phyloP scores from a whole-genome alignment of 2,113 vertebrate species.

The Serilophus lunatus region DNA sequence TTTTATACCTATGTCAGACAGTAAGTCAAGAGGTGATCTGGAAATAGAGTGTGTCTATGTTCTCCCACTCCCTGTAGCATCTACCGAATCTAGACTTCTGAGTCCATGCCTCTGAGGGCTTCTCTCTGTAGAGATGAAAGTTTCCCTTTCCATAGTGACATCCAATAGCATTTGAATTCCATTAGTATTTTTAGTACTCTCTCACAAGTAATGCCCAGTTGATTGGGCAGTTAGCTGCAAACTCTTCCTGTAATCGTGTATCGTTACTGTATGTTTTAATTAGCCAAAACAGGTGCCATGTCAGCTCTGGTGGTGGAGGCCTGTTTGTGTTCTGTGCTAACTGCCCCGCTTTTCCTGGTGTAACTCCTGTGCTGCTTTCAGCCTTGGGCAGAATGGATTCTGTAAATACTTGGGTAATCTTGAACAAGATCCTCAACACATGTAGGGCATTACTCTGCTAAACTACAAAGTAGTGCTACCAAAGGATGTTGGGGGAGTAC shows the following conservation, averaged over 20 bases:
- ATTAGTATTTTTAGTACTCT: slow-evolving; percentile 68
- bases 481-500: not conserved
- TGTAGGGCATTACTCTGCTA: not conserved
- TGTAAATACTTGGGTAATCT: slow-evolving; percentile 10
- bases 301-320: not conserved
- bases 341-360: not conserved
- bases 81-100: not conserved
- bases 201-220: slow-evolving; percentile 1
- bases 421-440: not conserved
- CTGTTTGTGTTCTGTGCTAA: not conserved
- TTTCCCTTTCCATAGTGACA: slow-evolving; percentile 39
- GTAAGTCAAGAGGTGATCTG: not conserved
- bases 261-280: slow-evolving; percentile 57
- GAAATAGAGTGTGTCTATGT: not conserved
- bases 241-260: slow-evolving; percentile 48
- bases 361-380: not conserved
- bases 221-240: slow-evolving; percentile 17
- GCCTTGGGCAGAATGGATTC: not conserved
- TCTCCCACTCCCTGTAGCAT: not conserved
- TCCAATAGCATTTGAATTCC: slow-evolving; percentile 57
- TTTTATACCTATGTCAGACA: not conserved
- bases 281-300: slow-evolving; percentile 48
- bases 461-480: not conserved
- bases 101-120: not conserved
- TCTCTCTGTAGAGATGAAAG: not conserved